Evolutionary conservation across 2,113 vertebrate species (phyloP).

Genomic region (Erythrolamprus reginae): DNA sequence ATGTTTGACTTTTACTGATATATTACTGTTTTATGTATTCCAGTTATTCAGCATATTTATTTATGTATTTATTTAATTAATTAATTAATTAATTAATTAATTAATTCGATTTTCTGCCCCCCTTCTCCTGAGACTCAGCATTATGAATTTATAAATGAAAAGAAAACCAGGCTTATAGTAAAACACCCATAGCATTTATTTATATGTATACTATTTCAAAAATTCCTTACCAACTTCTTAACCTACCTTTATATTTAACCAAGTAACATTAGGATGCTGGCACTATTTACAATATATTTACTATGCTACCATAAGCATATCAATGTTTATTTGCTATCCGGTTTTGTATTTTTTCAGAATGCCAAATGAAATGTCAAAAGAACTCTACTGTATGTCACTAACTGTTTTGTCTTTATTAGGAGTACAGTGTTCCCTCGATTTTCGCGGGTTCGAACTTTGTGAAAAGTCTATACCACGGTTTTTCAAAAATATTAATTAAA

Average conservation of each 20-base stretch:
- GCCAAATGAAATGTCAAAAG: constrained; percentile 9
- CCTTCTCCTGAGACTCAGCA: too few relatives aligned
- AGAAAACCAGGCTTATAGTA: constrained; percentile 63
- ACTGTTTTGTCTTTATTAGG: not conserved
- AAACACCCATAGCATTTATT: constrained; percentile 49
- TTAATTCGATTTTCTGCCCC: too few relatives aligned
- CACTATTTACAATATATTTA: constrained; percentile 50
- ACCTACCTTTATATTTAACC: constrained; percentile 70
- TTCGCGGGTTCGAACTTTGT: too few relatives aligned
- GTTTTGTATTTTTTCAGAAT: constrained; percentile 4
- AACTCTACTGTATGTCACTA: not conserved
- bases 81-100: too few relatives aligned
- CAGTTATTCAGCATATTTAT: constrained; percentile 48
- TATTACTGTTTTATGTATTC: constrained; percentile 45
- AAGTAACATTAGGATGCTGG: constrained; percentile 64
- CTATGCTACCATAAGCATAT: not conserved
- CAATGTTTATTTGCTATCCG: not conserved
- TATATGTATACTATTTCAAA: constrained; percentile 66
- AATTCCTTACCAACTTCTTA: constrained; percentile 60
- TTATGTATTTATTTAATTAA: too few relatives aligned
- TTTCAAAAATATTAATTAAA: too few relatives aligned
- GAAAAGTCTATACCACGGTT: too few relatives aligned
- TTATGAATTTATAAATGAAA: constrained; percentile 62
- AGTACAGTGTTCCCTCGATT: too few relatives aligned
- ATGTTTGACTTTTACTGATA: constrained; percentile 36